A percentile compares a stretch with the other conserved stretches of the same genome.
These are phyloP conservation scores for Eudemis profundana DNA, from an alignment of 2,888 invertebrate genomes.

Conservation along the genomic window DNA sequence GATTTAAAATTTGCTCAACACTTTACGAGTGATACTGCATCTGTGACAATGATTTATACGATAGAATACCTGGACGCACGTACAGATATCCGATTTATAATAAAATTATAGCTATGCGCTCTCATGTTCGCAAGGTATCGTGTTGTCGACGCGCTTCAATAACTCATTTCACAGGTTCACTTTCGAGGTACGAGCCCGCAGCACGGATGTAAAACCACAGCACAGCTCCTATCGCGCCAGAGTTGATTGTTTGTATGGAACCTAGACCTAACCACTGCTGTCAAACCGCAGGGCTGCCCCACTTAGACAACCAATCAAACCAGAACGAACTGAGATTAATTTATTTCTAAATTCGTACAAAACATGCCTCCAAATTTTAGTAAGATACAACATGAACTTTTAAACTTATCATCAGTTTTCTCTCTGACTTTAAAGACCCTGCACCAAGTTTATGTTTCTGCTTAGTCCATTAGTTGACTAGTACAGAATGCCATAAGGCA, in stretches of 20 bases:
- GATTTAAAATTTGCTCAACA: too few species aligned
- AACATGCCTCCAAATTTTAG: too few species aligned
- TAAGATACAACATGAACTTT: too few species aligned
- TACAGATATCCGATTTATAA: neutral
- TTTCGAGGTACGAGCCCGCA: constrained; percentile 73
- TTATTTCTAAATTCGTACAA: neutral
- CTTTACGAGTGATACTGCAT: neutral
- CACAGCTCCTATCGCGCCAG: constrained; percentile 60
- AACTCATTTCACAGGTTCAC: constrained; percentile 81
- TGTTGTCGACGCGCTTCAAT: constrained; percentile 76
- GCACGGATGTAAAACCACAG: constrained; percentile 73
- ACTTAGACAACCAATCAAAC: neutral
- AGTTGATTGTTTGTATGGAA: constrained; percentile 59
- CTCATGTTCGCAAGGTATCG: constrained; percentile 66
- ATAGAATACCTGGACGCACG: neutral
- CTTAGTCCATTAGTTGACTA: too few species aligned
- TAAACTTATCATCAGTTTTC: too few species aligned
- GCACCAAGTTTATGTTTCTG: too few species aligned
- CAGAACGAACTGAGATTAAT: neutral
- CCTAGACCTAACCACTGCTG: constrained; percentile 49
- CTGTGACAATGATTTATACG: neutral
- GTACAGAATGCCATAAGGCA: too few species aligned
- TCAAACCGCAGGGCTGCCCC: constrained; percentile 47
- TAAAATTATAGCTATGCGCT: constrained; percentile 39
- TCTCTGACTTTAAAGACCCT: too few species aligned